These are phyloP conservation scores for Apamea crenata DNA, from an alignment of 2,888 invertebrate genomes.

Conservation along the genomic window DNA sequence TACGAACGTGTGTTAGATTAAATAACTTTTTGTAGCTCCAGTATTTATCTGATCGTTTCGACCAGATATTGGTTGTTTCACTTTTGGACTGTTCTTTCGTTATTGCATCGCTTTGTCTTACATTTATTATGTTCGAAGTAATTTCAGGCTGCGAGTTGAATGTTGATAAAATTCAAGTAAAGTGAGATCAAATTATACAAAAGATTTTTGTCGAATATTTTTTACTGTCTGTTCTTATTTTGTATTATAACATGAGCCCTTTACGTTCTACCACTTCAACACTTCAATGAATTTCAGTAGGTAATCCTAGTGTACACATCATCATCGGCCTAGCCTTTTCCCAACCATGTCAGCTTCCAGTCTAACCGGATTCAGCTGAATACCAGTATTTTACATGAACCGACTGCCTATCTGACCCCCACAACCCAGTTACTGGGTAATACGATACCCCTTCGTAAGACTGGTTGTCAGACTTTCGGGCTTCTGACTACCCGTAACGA, in stretches of 20 bases:
- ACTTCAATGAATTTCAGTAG: not conserved
- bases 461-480: no score
- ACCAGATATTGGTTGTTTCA: constrained; percentile 57
- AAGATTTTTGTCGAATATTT: not conserved
- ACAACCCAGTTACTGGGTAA: no score
- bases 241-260: not conserved
- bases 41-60: constrained; percentile 62
- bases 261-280: no score
- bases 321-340: no score
- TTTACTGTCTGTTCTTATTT: not conserved
- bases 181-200: not conserved
- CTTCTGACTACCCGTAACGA: no score
- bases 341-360: no score
- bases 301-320: not conserved
- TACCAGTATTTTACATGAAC: no score
- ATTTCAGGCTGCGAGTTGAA: constrained; percentile 18
- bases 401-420: no score
- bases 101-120: constrained; percentile 53
- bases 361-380: no score
- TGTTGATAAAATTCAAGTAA: not conserved
- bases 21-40: constrained; percentile 57
- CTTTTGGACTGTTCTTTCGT: constrained; percentile 43
- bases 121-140: constrained; percentile 33
- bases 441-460: no score
- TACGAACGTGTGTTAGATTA: constrained; percentile 56